Conservation (phyloP, 2,797 vertebrate species). For the Distichodus sexfasciatus region DNA sequence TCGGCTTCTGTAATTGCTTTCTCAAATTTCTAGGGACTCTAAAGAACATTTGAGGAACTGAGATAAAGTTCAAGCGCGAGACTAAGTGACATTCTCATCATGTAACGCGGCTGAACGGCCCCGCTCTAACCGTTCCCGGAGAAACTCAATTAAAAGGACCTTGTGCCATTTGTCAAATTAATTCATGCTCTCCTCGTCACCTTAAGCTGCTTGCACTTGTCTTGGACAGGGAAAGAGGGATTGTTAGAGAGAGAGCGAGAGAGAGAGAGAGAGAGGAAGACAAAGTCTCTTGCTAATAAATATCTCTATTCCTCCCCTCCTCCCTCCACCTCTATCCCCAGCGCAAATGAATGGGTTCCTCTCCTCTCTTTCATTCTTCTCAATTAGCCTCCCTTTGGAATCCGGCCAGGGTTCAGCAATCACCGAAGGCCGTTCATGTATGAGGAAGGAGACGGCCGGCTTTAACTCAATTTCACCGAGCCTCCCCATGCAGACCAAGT, state of each 20-base stretch:
- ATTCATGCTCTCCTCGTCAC: constrained; percentile 63
- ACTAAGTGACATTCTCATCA: too few relatives aligned
- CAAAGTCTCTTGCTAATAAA: constrained; percentile 22
- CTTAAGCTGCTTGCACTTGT: constrained; percentile 67
- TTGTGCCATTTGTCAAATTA: constrained; percentile 65
- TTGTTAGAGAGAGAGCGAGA: constrained; percentile 44
- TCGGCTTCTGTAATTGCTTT: constrained; percentile 8
- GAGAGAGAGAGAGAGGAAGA: constrained; percentile 37
- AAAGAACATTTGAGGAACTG: constrained; percentile 27
- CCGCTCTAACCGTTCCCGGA: not conserved
- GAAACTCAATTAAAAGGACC: constrained; percentile 66
- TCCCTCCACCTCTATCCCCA: constrained; percentile 39
- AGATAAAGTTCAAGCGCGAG: too few relatives aligned
- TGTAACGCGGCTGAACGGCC: not conserved
- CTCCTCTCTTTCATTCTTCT: constrained; percentile 67
- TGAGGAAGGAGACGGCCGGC: constrained; percentile 27
- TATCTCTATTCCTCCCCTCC: not conserved
- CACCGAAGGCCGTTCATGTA: constrained; percentile 68
- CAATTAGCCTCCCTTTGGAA: constrained; percentile 70
- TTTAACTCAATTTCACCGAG: constrained; percentile 67
- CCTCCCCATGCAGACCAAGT: not conserved
- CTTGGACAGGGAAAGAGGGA: constrained; percentile 41
- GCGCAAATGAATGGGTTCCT: constrained; percentile 66
- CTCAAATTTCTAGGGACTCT: constrained; percentile 26
- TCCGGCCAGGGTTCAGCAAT: constrained; percentile 64